Base-by-base conservation (phyloP, 1,140 invertebrate species). In the Steinernema khuongi region DNA sequence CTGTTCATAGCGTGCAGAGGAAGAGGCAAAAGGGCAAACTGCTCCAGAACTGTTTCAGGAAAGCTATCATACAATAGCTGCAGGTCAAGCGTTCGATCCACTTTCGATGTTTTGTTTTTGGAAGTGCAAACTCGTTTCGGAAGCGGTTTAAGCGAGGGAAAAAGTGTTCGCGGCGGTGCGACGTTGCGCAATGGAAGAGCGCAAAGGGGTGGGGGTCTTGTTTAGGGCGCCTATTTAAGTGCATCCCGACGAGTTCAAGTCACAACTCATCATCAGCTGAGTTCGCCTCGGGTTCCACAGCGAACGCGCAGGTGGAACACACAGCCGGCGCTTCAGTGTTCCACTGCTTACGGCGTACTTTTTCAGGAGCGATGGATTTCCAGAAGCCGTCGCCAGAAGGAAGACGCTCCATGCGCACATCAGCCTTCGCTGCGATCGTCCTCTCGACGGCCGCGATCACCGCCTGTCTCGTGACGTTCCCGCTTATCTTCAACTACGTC, bases 401-500 rank as follows among this genome's bases (percentile, higher is more conserved):
- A 28, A 66, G 67, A 67, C 67, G 72, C 30, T 77, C 77, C 17
- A 43, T 78, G 67, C 50, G 77, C n/a, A 70, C 76, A 14, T 73
- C 77, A n/a, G 78, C 78, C 44, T 79, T 79, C 32, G 76, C 71
- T 31, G 78, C 78, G 14, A 75, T 79, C 31, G 78, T 79, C 11
- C 78, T 79, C 44, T 75, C 73, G 11, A 79, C 78, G 26, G 78
- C 78, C 26, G 77, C 77, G 30, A 72, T 79, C 66, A 79, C 78
- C 22, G 76, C 73, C 73, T 79, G 78, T 60, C 77, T 79, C 30
- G 60, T 79, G 28, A 79, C 77, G 31, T 79, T 79, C 75, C 78
- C 78, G 22, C 68, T 79, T 7, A 74, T 79, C 66, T 72, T 79
- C 22, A 77, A 79, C 74, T 79, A 79, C 41, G 74, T 79, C 31